Conservation (phyloP, 1,140 invertebrate species). For the Vollenhovia emeryi region DNA sequence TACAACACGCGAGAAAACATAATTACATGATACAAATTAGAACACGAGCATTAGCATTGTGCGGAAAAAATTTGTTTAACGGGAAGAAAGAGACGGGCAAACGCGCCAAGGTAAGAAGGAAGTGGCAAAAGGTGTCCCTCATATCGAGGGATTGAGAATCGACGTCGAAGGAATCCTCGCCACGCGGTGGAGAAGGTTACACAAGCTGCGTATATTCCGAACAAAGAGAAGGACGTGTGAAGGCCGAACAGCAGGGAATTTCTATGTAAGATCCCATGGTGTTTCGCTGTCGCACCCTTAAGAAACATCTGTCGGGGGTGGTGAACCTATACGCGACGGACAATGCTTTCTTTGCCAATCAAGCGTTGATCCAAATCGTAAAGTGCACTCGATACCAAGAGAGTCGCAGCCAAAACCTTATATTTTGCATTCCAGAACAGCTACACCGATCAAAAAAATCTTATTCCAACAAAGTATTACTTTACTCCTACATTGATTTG, state of each 20-base stretch:
- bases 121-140: background rate
- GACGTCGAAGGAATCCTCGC: background rate
- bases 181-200: background rate
- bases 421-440: background rate
- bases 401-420: background rate
- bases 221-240: constrained; percentile 59
- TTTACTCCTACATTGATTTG: too few relatives aligned
- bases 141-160: background rate
- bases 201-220: background rate
- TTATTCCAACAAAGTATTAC: too few relatives aligned
- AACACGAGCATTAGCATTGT: background rate
- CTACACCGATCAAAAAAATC: too few relatives aligned
- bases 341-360: constrained; percentile 37
- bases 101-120: background rate
- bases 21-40: background rate
- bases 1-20: constrained; percentile 2
- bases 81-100: background rate
- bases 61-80: background rate
- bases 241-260: constrained; percentile 57
- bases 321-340: constrained; percentile 28
- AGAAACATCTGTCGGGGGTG: constrained; percentile 69
- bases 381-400: constrained; percentile 9
- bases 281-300: constrained; percentile 11
- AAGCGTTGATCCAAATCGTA: background rate
- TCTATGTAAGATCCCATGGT: constrained; percentile 36